phyloP scores from a whole-genome alignment of 2,113 vertebrate species.

The Melospiza georgiana region DNA sequence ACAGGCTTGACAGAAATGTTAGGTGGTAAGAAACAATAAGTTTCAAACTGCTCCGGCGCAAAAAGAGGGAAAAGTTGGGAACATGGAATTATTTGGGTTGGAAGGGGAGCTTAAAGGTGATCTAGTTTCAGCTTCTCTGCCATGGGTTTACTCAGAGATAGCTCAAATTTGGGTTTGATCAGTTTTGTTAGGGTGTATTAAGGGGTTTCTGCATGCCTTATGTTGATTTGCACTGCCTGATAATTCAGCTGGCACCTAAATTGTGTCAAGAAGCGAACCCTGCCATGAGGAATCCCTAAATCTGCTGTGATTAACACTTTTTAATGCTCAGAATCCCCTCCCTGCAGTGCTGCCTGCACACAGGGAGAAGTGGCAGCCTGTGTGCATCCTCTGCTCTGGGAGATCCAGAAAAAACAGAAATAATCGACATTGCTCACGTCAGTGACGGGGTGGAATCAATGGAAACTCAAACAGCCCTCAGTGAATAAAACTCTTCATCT shows the following conservation, averaged over 20 bases:
- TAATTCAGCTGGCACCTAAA: background rate
- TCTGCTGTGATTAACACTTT: background rate
- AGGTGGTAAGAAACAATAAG: background rate
- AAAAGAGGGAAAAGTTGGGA: background rate
- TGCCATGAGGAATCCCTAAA: background rate
- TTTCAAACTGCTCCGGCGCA: background rate
- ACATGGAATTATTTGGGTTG: background rate
- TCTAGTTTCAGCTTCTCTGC: background rate
- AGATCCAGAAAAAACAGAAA: background rate
- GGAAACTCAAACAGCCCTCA: background rate
- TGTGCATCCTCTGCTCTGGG: background rate
- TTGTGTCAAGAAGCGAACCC: background rate
- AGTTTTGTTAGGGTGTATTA: background rate
- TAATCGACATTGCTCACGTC: background rate
- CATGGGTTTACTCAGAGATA: too few relatives aligned
- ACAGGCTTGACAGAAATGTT: background rate
- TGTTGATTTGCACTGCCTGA: background rate
- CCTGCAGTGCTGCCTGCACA: background rate
- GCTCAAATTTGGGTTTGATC: background rate
- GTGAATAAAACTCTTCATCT: background rate
- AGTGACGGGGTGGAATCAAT: background rate
- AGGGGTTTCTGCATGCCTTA: accelerated
- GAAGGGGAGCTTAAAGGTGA: background rate
- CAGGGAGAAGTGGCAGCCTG: background rate
- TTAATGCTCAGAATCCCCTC: background rate